Base-by-base conservation (phyloP, 2,113 vertebrate species). In the Rhynchopsitta pachyrhyncha region DNA sequence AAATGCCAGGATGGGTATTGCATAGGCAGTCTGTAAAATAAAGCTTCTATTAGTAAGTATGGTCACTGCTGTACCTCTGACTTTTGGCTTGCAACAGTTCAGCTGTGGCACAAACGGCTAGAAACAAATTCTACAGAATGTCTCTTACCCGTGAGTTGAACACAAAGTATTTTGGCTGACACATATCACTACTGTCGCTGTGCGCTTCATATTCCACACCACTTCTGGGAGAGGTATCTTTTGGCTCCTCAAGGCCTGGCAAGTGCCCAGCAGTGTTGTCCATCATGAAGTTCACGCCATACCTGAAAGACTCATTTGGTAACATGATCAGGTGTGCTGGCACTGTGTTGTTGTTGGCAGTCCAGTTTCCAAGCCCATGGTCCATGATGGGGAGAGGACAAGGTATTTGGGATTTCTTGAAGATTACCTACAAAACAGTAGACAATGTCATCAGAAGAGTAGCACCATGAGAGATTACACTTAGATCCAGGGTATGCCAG, bases 1-100 rank as follows among this genome's bases (percentile, higher is more conserved):
- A 96, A 99, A 99, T 44, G 99, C 99, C 94, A 99, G 98, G 96
- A 99, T 99, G 52, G 99, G 99, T 60, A 99, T 97, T n/a, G 99
- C 98, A 97, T 99, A 99, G 13, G 98, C 99, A 17, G 99, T 99
- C 99, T 99, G 97, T 82, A 98, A 98, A 95, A 97, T 92, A 98
- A 96, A 91, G 88, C 13, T 96, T 55, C 39, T 12, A 47, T 98
- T 95, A 97, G 94, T 87, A 92, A 93, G 31, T 88, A 69, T 4
- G 12, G 41, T 68, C 68, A 74, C 2, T 25, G 37, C 47, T 77
- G 23, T 73, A 63, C 24, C 55, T 76, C 52, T 89, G 95, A 67
- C 70, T 74, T 70, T 86, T 59, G 49, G 46, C 66, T 77, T 78
- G 85, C 63, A 95, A 81, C 86, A 71, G 53, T 59, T 89, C 60